Base-by-base conservation (phyloP, 2,797 vertebrate genomes). In the Gadopsis marmoratus region DNA sequence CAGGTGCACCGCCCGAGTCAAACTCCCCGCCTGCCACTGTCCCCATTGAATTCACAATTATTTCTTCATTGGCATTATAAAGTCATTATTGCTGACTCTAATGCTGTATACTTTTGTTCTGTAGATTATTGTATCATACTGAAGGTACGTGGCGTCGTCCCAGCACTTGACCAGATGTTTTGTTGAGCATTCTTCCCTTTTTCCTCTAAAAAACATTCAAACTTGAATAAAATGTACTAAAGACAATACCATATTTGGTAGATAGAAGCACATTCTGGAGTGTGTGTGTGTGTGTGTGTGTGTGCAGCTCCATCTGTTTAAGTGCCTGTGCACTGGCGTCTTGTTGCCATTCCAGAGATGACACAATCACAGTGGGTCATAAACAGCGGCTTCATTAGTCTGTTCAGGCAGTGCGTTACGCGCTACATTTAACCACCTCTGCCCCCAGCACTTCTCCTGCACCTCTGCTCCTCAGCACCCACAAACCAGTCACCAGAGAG, bases 341-440 rank as follows among this genome's bases (percentile, higher is more conserved):
- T 83, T 90, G 92, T 91, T 87, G 89, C 95, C 94, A 94, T 95
- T 95, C 93, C 93, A 91, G 93, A 94, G 94, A 95, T 91, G 94
- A 93, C 93, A 95, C 95, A 87, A 90, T 95, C 91, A 92, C 93
- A 94, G 95, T 90, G 91, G 94, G 95, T 93, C 95, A 96, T 97
- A 96, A 97, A 97, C 94, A 95, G 90, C 92, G 3, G 95, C 94
- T 95, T 96, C 96, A 97, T 97, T 97, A 97, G 95, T 91, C 95
- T 91, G 96, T 94, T 95, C 94, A 95, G 92, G 95, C 95, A 91
- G 92, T 81, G 90, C 89, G 94, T 97, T 96, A 96, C 80, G 78
- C 78, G 94, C 95, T 96, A 96, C 96, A 97, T 96, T 96, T 95
- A 96, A 94, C 94, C 95, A 95, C 95, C 95, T 94, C 93, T 95